Evolutionary conservation across 2,797 vertebrate species (phyloP).

Genomic region (Sebastes hubbsi): DNA sequence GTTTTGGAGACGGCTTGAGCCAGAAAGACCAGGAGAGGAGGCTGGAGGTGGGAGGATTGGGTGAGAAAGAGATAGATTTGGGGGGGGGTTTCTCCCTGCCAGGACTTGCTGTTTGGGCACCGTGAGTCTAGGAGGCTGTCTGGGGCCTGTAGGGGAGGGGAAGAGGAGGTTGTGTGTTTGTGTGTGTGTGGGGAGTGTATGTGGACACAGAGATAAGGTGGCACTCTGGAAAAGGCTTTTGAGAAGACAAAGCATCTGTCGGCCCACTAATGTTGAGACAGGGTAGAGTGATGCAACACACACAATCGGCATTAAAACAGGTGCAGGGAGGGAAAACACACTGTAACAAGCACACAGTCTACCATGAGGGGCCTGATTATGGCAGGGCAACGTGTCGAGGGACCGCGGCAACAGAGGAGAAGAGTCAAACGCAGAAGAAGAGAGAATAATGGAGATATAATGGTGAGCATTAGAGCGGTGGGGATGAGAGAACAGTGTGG

Average conservation of each 20-base stretch:
- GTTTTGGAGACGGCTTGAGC: conserved; percentile 50
- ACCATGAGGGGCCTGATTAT: conserved; percentile 50
- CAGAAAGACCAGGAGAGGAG: conserved; percentile 40
- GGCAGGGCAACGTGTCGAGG: conserved; percentile 40
- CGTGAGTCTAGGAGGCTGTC: conserved; percentile 52
- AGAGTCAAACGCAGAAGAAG: conserved; percentile 32
- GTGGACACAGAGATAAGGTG: conserved; percentile 71
- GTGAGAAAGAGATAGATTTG: conserved; percentile 4
- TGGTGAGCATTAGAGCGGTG: conserved; percentile 51
- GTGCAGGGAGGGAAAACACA: conserved; percentile 22
- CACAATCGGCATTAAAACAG: conserved; percentile 55
- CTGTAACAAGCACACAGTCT: conserved; percentile 2
- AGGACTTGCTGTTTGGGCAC: conserved; percentile 52
- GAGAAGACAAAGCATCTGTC: conserved; percentile 54
- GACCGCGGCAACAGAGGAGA: conserved; percentile 25
- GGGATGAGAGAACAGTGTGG: conserved; percentile 50
- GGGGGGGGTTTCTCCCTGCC: conserved; percentile 25
- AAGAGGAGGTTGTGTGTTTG: conserved; percentile 14
- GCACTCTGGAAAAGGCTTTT: conserved; percentile 62
- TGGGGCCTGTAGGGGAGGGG: conserved; percentile 34
- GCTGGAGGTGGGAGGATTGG: conserved; percentile 42
- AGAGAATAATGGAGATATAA: conserved; percentile 59
- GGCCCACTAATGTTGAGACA: conserved; percentile 46
- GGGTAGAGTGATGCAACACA: conserved; percentile 31
- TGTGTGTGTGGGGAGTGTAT: conserved; percentile 30